Evolutionary conservation across 2,797 vertebrate species (phyloP).

Genomic region (Alcedo atthis): DNA sequence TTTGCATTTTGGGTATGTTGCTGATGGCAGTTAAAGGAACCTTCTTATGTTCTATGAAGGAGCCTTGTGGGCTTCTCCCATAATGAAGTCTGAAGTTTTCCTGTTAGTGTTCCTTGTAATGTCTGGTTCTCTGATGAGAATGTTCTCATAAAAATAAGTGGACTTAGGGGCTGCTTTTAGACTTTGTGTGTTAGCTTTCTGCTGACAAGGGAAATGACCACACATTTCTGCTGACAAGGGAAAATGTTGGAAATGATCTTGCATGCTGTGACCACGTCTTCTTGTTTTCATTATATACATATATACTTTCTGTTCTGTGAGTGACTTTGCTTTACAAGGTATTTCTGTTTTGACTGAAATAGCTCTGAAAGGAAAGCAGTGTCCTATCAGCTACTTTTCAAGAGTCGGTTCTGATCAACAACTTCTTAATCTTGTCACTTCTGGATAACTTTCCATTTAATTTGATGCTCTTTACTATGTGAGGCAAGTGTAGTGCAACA

Average conservation of each 20-base stretch:
- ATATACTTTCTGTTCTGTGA: not conserved
- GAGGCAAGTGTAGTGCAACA: not conserved
- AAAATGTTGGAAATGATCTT: not conserved
- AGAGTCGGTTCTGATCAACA: not conserved
- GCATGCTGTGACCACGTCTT: not conserved
- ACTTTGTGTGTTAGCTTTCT: not conserved
- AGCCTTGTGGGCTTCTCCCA: not conserved
- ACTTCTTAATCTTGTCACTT: not conserved
- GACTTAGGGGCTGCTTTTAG: not conserved
- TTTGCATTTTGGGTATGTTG: not conserved
- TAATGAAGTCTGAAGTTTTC: not conserved
- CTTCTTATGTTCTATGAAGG: not conserved
- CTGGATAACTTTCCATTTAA: not conserved
- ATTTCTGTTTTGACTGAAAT: not conserved
- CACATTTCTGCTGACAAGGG: not conserved
- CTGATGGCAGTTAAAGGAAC: not conserved
- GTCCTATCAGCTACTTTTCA: not conserved
- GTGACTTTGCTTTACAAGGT: not conserved
- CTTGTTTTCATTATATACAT: fast-evolving
- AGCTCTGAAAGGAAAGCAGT: not conserved
- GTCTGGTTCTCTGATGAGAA: not conserved
- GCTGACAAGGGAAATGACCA: not conserved
- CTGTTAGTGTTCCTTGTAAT: not conserved
- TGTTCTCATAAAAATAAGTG: not conserved
- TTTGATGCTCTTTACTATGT: not conserved